A percentile compares a stretch with the other conserved stretches of the same genome.
Evolutionary conservation across 1,140 invertebrate genomes (phyloP).

Genomic region (Lycorma delicatula): DNA sequence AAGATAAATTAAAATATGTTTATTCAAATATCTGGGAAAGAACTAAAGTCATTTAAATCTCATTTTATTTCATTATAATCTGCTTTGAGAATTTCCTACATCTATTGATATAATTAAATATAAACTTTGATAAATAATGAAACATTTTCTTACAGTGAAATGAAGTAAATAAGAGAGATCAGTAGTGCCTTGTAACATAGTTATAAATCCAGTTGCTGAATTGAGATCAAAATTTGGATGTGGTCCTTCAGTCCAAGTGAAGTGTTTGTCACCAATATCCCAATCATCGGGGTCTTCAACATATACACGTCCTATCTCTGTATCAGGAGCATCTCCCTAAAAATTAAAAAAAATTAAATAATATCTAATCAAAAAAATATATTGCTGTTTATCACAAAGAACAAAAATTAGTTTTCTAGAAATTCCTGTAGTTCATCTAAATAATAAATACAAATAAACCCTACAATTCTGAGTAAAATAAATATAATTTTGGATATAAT

Average conservation of each 20-base stretch:
- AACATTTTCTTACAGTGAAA: slow-evolving; percentile 58
- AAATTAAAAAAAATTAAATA: too few relatives aligned
- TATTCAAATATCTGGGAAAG: too few relatives aligned
- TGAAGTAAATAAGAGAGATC: slow-evolving; percentile 58
- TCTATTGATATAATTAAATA: background rate
- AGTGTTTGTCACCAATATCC: slow-evolving; percentile 83
- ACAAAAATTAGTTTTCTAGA: too few relatives aligned
- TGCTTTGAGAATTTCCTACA: too few relatives aligned
- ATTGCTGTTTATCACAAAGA: too few relatives aligned
- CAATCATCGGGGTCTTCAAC: slow-evolving; percentile 88
- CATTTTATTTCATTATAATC: too few relatives aligned
- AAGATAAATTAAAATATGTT: too few relatives aligned
- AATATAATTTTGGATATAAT: background rate
- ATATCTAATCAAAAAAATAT: too few relatives aligned
- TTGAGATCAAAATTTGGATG: slow-evolving; percentile 58
- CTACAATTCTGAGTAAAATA: too few relatives aligned
- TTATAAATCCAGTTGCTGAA: slow-evolving; percentile 69
- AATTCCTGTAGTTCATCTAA: background rate
- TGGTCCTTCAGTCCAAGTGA: slow-evolving; percentile 50
- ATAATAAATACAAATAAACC: background rate
- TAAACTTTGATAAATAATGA: background rate
- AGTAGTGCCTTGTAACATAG: slow-evolving; percentile 58
- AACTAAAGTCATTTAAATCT: too few relatives aligned
- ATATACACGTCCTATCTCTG: slow-evolving; percentile 80
- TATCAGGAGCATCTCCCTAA: slow-evolving; percentile 57